Evolutionary conservation across 1,140 invertebrate genomes (phyloP).

Genomic region (Lucilia sericata): DNA sequence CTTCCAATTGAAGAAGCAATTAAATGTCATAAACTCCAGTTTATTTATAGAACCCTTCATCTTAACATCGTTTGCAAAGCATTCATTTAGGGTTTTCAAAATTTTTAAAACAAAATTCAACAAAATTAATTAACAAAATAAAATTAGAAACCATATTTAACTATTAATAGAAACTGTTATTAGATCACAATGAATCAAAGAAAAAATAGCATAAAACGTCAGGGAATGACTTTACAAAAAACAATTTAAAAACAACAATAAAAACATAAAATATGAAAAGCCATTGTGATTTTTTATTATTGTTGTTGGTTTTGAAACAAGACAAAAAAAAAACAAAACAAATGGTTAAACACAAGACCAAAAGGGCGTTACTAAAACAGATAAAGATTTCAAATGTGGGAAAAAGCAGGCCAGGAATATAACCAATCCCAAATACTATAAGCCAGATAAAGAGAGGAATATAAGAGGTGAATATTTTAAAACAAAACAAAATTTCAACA

Average conservation of each 20-base stretch:
- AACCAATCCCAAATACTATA: background rate
- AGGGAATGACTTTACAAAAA: conserved; percentile 25
- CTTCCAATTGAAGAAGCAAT: no score
- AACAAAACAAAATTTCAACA: background rate
- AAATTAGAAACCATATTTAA: no score
- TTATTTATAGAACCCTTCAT: no score
- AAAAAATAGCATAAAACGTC: no score
- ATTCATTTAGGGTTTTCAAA: no score
- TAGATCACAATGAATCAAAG: no score
- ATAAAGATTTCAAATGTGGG: background rate
- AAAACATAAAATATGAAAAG: conserved; percentile 25
- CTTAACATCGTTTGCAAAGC: no score
- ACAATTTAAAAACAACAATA: background rate
- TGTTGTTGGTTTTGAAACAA: background rate
- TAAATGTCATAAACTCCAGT: no score
- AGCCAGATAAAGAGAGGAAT: background rate
- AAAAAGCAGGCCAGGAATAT: background rate
- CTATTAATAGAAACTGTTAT: no score
- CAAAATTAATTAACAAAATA: no score
- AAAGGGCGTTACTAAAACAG: conserved; percentile 41
- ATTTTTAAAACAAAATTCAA: no score
- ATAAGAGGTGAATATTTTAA: background rate
- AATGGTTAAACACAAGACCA: conserved; percentile 30
- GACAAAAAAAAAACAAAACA: conserved; percentile 1
- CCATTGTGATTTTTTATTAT: conserved; percentile 19